Evolutionary conservation across 2,113 vertebrate genomes (phyloP), one percentile per base, ranked within the genome.

Genomic region (Anarrhichthys ocellatus): DNA sequence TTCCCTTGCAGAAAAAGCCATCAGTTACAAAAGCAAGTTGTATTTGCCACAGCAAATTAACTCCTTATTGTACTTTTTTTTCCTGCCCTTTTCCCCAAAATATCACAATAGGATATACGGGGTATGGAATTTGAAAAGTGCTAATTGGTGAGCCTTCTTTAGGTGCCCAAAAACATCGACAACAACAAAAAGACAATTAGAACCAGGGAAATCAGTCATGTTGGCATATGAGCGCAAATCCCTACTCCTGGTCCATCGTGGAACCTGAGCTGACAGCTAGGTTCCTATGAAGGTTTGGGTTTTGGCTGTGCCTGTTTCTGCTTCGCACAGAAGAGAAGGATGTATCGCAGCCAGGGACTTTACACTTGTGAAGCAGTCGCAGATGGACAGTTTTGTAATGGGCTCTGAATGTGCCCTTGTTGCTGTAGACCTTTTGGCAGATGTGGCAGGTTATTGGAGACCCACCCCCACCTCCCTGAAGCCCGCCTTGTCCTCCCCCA

Each of bases 351-450:
- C 98, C 98, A 0, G 97, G 97, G 58, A 99, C 94, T 91, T 98
- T 99, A 92, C 98, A 99, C 68, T 97, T 98, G 89, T 99, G 98
- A 48, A 99, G 96, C 81, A 99, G 96, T 69, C 96, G 96, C 58
- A 99, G 97, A 87, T 99, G 98, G 59, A 99, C 98, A 1, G 97
- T 99, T 92, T 99, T 99, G 93, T 99, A 99, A 93, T 99, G 98
- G 80, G 98, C 98, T 85, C 97, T 95, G 92, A 99, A 98, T 6
- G 98, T 98, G 84, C 98, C 98, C 93, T 97, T 98, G 93, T 99
- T 99, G 89, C 98, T 98, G 48, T 99, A 99, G 17, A 96, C 96
- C 95, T 99, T 99, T 92, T 97, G 97, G 92, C 98, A 99, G 85
- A 99, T 91, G 32, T 99, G 97, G 91, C 98, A 99, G 20, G 96